phyloP scores from a whole-genome alignment of 2,797 vertebrate genomes.

The Semotilus atromaculatus region DNA sequence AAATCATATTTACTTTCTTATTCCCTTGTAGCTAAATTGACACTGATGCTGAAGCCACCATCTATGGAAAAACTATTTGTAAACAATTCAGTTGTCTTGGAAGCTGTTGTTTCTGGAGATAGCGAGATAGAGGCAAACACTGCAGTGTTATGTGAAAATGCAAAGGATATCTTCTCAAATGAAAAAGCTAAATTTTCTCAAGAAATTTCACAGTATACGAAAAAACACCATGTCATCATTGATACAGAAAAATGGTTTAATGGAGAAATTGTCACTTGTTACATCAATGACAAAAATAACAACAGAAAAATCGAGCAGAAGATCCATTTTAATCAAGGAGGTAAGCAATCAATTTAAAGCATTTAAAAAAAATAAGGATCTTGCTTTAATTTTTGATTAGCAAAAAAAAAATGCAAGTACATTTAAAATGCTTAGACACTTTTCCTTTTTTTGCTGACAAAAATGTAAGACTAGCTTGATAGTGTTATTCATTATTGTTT shows the following conservation, averaged over 20 bases:
- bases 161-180: too few species aligned
- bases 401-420: too few species aligned
- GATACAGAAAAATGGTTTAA: neutral
- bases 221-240: neutral
- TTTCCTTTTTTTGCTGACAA: too few species aligned
- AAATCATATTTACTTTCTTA: neutral
- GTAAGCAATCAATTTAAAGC: too few species aligned
- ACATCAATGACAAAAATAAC: neutral
- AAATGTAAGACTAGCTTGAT: too few species aligned
- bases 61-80: neutral
- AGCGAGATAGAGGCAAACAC: too few species aligned
- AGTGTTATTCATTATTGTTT: neutral
- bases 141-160: too few species aligned
- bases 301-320: neutral
- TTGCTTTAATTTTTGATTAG: too few species aligned
- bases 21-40: neutral
- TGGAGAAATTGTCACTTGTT: neutral
- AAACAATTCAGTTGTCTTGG: neutral
- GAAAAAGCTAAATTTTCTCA: too few species aligned
- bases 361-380: too few species aligned
- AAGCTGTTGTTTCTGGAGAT: constrained; percentile 1
- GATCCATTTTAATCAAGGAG: neutral
- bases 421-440: too few species aligned
- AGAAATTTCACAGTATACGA: too few species aligned
- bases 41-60: neutral